These are phyloP conservation scores for Orthonevra nobilis DNA, from an alignment of 2,888 invertebrate species.

Conservation along the genomic window DNA sequence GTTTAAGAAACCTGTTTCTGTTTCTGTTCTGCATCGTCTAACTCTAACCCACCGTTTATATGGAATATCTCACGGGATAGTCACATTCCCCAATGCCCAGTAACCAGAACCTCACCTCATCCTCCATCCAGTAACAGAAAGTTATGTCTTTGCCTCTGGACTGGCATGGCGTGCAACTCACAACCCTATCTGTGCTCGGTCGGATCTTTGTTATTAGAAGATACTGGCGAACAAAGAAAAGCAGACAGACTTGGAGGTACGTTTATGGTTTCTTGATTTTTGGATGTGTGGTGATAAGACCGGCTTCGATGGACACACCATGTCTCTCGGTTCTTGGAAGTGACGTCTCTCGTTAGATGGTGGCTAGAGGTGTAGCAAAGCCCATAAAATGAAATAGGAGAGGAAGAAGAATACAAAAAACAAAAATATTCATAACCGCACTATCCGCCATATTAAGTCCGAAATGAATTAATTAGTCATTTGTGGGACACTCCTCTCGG, in stretches of 20 bases:
- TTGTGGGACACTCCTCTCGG: conserved; percentile 2
- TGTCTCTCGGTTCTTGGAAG: conserved; percentile 64
- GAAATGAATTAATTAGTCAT: conserved; percentile 61
- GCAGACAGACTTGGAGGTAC: conserved; percentile 37
- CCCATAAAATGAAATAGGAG: conserved; percentile 56
- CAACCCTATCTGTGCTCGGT: conserved; percentile 39
- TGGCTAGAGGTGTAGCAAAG: conserved; percentile 42
- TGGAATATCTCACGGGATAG: conserved; percentile 64
- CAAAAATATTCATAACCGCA: conserved; percentile 42
- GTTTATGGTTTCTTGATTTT: conserved; percentile 70
- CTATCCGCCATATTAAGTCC: conserved; percentile 26
- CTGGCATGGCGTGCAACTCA: conserved; percentile 12
- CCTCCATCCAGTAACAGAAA: conserved; percentile 3
- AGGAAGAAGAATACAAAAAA: background rate
- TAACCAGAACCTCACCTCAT: conserved; percentile 10
- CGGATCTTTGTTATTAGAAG: conserved; percentile 58
- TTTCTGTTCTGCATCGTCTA: no score
- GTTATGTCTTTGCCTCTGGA: conserved; percentile 37
- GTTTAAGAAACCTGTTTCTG: conserved; percentile 54
- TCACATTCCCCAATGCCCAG: conserved; percentile 31
- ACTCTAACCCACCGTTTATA: conserved; percentile 49
- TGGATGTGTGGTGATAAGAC: conserved; percentile 62
- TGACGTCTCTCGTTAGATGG: conserved; percentile 46
- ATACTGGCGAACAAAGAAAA: conserved; percentile 1
- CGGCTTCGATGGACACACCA: conserved; percentile 39